phyloP scores from a whole-genome alignment of 2,888 invertebrate species.

The Augiades crinisus region DNA sequence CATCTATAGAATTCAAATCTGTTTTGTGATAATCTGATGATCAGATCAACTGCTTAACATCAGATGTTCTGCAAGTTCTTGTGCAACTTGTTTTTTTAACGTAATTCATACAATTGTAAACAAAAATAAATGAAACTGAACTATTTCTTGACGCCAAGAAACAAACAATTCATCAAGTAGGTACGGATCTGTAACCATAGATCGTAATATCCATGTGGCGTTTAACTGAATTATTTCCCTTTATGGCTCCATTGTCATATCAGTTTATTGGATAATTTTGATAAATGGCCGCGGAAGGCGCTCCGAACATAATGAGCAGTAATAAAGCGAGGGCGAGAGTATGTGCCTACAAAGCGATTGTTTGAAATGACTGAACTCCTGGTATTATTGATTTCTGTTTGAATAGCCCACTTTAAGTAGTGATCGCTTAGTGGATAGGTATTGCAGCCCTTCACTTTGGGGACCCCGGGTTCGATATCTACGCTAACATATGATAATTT shows the following conservation, averaged over 20 bases:
- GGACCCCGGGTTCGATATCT: too few relatives aligned
- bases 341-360: conserved; percentile 8
- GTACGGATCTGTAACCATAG: background rate
- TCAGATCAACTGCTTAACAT: too few relatives aligned
- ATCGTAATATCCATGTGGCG: conserved; percentile 19
- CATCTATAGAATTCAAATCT: too few relatives aligned
- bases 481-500: too few relatives aligned
- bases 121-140: too few relatives aligned
- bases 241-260: conserved; percentile 20
- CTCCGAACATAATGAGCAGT: conserved; percentile 21
- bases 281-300: conserved; percentile 23
- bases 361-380: conserved; percentile 2
- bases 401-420: background rate
- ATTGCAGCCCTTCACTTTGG: too few relatives aligned
- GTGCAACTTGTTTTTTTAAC: too few relatives aligned
- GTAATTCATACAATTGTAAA: too few relatives aligned
- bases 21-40: too few relatives aligned
- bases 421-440: too few relatives aligned
- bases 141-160: too few relatives aligned
- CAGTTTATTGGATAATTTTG: conserved; percentile 28
- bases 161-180: background rate
- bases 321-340: conserved; percentile 23
- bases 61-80: too few relatives aligned
- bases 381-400: background rate
- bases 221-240: conserved; percentile 14